Evolutionary conservation across 1,140 invertebrate species (phyloP).

Genomic region (Wasmannia auropunctata): DNA sequence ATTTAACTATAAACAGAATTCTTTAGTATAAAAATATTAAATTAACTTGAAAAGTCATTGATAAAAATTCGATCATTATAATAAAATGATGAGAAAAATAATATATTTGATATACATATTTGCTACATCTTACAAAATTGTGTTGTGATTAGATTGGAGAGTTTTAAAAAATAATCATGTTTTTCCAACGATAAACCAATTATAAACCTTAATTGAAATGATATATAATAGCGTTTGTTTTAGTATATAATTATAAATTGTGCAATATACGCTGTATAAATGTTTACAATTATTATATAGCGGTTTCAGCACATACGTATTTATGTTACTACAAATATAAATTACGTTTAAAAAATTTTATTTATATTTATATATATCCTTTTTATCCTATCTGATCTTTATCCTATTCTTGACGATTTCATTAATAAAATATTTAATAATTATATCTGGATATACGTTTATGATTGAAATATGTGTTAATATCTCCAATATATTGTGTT

Average conservation of each 20-base stretch:
- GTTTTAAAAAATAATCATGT: not conserved
- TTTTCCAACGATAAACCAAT: not conserved
- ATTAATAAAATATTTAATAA: not conserved
- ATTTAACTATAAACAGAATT: not conserved
- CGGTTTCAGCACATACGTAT: not conserved
- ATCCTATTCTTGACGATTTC: no score
- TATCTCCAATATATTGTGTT: not conserved
- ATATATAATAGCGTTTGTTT: not conserved
- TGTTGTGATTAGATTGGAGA: not conserved
- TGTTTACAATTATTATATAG: constrained; percentile 7
- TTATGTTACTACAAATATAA: constrained; percentile 31
- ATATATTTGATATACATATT: constrained; percentile 1
- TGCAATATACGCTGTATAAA: constrained; percentile 1
- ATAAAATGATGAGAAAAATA: not conserved
- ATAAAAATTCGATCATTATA: not conserved
- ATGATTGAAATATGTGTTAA: not conserved
- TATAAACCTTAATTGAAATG: not conserved
- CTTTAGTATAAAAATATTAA: not conserved
- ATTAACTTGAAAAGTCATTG: not conserved
- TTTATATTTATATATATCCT: not conserved
- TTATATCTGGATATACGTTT: not conserved
- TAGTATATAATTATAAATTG: not conserved
- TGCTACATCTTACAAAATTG: not conserved
- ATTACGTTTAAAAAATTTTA: constrained; percentile 8
- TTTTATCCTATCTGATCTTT: not conserved